These are phyloP conservation scores for Tinamus guttatus DNA, from an alignment of 2,113 vertebrate species.

Conservation along the genomic window DNA sequence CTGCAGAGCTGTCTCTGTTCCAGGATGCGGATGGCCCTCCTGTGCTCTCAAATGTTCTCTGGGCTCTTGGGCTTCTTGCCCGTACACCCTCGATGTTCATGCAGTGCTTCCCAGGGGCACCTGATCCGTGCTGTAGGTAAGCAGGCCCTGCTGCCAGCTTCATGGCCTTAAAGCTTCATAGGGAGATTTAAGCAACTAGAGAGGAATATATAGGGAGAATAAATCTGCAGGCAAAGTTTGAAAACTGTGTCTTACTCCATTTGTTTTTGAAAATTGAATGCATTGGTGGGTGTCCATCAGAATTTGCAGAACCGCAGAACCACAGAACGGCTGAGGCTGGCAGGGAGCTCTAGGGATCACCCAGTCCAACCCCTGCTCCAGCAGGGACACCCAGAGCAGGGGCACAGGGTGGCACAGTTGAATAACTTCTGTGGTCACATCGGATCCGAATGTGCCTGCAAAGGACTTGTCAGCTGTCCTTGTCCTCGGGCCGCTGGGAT, in stretches of 20 bases:
- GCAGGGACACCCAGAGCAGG: too few relatives aligned
- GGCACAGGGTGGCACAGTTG: too few relatives aligned
- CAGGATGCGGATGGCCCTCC: not conserved
- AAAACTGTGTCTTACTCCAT: not conserved
- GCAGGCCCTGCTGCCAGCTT: not conserved
- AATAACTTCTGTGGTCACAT: not conserved
- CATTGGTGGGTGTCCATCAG: accelerated
- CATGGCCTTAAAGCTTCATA: not conserved
- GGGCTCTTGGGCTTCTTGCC: not conserved
- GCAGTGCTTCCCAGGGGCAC: not conserved
- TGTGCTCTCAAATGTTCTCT: not conserved
- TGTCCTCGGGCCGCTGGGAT: not conserved
- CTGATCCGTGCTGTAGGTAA: not conserved
- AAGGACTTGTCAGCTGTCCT: not conserved
- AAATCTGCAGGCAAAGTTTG: not conserved
- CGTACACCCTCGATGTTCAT: not conserved
- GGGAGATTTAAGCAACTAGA: not conserved
- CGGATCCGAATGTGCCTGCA: not conserved
- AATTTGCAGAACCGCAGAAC: not conserved
- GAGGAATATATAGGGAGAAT: not conserved
- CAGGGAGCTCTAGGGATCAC: too few relatives aligned
- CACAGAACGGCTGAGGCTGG: too few relatives aligned
- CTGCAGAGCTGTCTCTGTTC: not conserved
- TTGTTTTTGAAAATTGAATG: not conserved
- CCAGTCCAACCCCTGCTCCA: too few relatives aligned